Evolutionary conservation across 2,888 invertebrate genomes (phyloP).

Genomic region (Polyploca ridens): DNA sequence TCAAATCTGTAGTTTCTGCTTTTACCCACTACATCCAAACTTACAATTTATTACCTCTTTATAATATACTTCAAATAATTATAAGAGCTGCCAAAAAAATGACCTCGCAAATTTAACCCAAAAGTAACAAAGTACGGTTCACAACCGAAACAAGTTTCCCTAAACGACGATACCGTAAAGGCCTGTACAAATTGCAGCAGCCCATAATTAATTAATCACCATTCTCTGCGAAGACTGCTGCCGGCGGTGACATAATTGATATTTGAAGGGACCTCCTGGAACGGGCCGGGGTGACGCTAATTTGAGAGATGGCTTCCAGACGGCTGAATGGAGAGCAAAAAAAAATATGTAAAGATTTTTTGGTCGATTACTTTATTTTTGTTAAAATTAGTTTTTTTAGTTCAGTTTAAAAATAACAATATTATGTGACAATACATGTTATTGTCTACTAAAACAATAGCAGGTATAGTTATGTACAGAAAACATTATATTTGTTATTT

Average conservation of each 20-base stretch:
- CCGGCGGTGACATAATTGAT: constrained; percentile 73
- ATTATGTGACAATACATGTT: too few relatives aligned
- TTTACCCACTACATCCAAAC: too few relatives aligned
- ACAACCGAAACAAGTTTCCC: constrained; percentile 11
- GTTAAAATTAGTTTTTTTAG: not conserved
- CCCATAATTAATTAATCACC: constrained; percentile 82
- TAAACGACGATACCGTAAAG: constrained; percentile 6
- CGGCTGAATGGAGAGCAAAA: constrained; percentile 33
- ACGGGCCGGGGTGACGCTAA: constrained; percentile 55
- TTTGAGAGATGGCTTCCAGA: constrained; percentile 64
- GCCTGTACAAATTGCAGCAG: constrained; percentile 61
- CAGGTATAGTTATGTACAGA: too few relatives aligned
- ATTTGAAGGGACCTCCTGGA: constrained; percentile 77
- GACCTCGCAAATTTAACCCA: constrained; percentile 4
- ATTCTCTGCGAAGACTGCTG: constrained; percentile 64
- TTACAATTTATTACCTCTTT: too few relatives aligned
- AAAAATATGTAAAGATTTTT: constrained; percentile 40
- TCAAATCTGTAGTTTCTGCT: too few relatives aligned
- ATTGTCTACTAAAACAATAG: too few relatives aligned
- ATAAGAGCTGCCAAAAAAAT: not conserved
- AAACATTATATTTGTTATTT: too few relatives aligned
- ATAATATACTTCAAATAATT: not conserved
- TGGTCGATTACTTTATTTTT: not conserved
- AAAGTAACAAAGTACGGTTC: constrained; percentile 10
- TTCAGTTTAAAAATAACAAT: too few relatives aligned